These are phyloP conservation scores for Corythornis vintsioides DNA, from an alignment of 2,113 vertebrate species.

Conservation along the genomic window DNA sequence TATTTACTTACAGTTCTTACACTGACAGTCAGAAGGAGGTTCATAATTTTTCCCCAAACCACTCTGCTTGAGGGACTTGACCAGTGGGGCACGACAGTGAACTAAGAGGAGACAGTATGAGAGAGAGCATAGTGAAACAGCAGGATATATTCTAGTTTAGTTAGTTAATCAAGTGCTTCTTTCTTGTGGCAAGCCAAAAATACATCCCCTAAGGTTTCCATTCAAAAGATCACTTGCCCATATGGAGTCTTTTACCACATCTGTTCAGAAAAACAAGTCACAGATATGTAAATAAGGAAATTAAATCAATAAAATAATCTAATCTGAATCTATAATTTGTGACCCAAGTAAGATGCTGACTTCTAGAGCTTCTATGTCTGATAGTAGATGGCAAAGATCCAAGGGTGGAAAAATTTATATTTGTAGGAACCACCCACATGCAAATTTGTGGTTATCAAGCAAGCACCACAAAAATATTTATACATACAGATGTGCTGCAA, in stretches of 20 bases:
- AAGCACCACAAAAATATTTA: not conserved
- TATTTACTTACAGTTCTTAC: not conserved
- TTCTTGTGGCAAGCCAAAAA: not conserved
- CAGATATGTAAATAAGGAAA: constrained; percentile 20
- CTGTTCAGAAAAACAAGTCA: constrained; percentile 3
- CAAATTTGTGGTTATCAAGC: not conserved
- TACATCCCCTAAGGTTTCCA: not conserved
- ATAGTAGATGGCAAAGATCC: not conserved
- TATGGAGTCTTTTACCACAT: not conserved
- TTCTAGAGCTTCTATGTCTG: not conserved
- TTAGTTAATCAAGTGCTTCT: not conserved
- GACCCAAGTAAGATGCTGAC: not conserved
- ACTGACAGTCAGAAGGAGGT: not conserved
- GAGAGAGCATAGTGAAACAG: not conserved
- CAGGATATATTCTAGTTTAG: not conserved
- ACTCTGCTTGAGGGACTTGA: not conserved
- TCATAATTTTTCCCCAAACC: not conserved
- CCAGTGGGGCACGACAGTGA: not conserved
- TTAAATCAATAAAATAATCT: not conserved
- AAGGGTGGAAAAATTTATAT: not conserved
- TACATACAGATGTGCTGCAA: not conserved
- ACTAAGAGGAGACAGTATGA: not conserved
- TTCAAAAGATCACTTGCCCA: not conserved
- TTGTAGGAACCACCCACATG: not conserved
- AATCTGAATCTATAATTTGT: not conserved